phyloP scores from a whole-genome alignment of 2,797 vertebrate species.

The Spinus olivaceus region DNA sequence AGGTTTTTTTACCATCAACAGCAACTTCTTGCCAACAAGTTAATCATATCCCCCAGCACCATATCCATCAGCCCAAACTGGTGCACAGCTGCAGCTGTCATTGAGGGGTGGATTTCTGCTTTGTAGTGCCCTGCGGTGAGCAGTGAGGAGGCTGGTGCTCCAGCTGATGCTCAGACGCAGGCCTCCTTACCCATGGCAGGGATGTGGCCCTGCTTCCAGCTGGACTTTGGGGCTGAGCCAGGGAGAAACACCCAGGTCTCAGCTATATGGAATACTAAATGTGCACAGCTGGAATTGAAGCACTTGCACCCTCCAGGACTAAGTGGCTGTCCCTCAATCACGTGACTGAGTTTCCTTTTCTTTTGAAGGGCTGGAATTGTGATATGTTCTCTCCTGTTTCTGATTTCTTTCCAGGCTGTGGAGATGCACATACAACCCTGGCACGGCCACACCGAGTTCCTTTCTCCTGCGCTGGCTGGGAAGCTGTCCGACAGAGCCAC shows the following conservation, averaged over 20 bases:
- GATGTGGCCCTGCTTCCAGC: not conserved
- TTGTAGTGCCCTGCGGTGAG: not conserved
- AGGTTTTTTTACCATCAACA: not conserved
- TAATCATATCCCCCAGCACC: not conserved
- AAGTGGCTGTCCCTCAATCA: not conserved
- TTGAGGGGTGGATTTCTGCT: not conserved
- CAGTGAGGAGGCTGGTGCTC: not conserved
- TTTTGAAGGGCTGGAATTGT: not conserved
- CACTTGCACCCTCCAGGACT: not conserved
- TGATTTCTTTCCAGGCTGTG: not conserved
- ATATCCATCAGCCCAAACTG: not conserved
- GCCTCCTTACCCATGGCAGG: accelerated
- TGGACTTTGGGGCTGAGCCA: not conserved
- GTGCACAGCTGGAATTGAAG: not conserved
- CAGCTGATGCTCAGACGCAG: not conserved
- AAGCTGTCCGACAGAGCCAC: not conserved
- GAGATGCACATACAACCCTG: not conserved
- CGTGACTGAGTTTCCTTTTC: not conserved
- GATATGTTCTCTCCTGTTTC: not conserved
- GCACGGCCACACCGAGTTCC: not conserved
- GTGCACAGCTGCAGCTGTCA: not conserved
- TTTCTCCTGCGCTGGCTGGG: not conserved
- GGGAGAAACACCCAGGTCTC: not conserved
- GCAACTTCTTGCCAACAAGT: not conserved
- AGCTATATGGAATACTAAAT: not conserved